A percentile compares a stretch with the other conserved stretches of the same genome.
These are phyloP conservation scores for Hypselothyrea guttata DNA, from an alignment of 2,888 invertebrate species.

Conservation along the genomic window DNA sequence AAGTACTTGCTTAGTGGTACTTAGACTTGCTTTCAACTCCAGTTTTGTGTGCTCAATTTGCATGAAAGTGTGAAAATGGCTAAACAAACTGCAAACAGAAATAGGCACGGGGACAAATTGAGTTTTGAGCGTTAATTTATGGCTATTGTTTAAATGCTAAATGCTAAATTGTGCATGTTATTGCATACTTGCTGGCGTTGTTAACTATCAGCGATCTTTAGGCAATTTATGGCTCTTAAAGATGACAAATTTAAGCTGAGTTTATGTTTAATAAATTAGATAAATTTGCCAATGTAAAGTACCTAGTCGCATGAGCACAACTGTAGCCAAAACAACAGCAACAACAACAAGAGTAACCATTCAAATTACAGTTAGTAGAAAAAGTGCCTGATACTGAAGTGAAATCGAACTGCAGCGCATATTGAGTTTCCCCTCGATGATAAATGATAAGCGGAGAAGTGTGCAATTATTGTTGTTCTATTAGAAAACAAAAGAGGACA, in stretches of 20 bases:
- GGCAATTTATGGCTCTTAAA: too few species aligned
- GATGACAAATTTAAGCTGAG: too few species aligned
- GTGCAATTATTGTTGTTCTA: constrained; percentile 6
- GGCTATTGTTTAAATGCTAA: background rate
- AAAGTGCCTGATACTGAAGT: constrained; percentile 53
- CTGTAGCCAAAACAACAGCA: constrained; percentile 5
- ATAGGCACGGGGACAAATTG: constrained; percentile 31
- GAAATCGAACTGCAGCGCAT: constrained; percentile 3
- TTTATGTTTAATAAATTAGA: too few species aligned
- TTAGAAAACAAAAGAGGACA: background rate
- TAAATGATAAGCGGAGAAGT: constrained; percentile 15
- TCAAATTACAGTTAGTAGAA: constrained; percentile 45
- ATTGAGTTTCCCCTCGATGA: constrained; percentile 13
- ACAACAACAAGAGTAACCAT: constrained; percentile 1
- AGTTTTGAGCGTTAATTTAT: constrained; percentile 24
- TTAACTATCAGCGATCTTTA: too few species aligned
- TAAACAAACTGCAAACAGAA: background rate
- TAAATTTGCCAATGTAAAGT: too few species aligned
- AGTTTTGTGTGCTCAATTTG: constrained; percentile 27
- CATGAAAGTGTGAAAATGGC: constrained; percentile 13
- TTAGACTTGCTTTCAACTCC: constrained; percentile 20
- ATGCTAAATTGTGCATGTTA: constrained; percentile 6
- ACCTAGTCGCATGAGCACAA: background rate
- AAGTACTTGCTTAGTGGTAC: constrained; percentile 24
- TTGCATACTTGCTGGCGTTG: constrained; percentile 39